These are phyloP conservation scores for Meiosimyza platycephala DNA, from an alignment of 2,888 invertebrate genomes.

Conservation along the genomic window DNA sequence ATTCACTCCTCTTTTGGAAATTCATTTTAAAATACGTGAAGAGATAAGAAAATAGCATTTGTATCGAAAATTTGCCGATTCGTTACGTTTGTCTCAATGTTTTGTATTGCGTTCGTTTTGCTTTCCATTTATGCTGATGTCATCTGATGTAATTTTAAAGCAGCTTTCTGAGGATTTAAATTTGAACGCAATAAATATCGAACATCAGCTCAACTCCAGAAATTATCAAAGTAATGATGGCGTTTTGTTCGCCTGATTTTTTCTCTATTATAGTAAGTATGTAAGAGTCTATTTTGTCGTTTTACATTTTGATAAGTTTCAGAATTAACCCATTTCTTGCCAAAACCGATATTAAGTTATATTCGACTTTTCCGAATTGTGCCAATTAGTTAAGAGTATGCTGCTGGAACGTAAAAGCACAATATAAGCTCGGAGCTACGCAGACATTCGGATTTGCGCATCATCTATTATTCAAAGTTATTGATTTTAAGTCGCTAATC, in stretches of 20 bases:
- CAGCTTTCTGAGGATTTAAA: background rate
- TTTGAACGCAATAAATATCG: conserved; percentile 10
- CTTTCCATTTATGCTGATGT: background rate
- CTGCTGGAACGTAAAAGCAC: no score
- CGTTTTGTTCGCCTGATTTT: background rate
- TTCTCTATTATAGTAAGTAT: no score
- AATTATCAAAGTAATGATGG: conserved; percentile 25
- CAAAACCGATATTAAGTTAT: no score
- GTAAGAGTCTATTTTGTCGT: no score
- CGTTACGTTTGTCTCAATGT: background rate
- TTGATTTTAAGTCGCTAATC: no score
- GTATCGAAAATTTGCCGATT: background rate
- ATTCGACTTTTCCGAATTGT: no score
- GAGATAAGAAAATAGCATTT: background rate
- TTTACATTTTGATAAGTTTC: background rate
- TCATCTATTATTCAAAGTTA: no score
- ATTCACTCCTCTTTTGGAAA: conserved; percentile 2
- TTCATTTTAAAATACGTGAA: conserved; percentile 3
- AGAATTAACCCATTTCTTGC: background rate
- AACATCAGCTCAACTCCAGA: conserved; percentile 8
- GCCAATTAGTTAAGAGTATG: no score
- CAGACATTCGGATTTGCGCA: no score
- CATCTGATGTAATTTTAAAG: background rate
- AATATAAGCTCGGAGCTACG: no score
- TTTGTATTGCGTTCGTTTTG: background rate